A percentile compares a stretch with the other conserved stretches of the same genome.
Conservation (phyloP, 2,888 invertebrate genomes). For the Muschampia plurimacula region DNA sequence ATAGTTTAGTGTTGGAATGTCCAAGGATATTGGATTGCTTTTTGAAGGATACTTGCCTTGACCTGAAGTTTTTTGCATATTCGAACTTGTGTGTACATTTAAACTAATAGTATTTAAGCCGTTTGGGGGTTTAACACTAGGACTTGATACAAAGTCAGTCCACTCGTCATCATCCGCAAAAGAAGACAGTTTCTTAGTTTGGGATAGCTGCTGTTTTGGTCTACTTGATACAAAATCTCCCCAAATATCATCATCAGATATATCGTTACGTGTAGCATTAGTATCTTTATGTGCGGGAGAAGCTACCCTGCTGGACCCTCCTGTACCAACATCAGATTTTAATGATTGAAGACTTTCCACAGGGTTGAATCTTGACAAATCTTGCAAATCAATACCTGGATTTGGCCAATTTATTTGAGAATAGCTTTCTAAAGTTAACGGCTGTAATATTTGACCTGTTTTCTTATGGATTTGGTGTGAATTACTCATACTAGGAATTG, state of each 20-base stretch:
- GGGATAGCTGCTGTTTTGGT: conserved; percentile 62
- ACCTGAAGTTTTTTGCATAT: conserved; percentile 64
- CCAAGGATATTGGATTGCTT: conserved; percentile 65
- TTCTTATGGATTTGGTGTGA: conserved; percentile 60
- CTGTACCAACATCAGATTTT: conserved; percentile 67
- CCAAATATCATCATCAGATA: conserved; percentile 85
- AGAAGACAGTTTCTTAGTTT: conserved; percentile 59
- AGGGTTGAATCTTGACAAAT: conserved; percentile 80
- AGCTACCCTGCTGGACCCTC: conserved; percentile 64
- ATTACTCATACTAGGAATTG: conserved; percentile 50
- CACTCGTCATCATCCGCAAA: conserved; percentile 79
- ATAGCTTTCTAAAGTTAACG: conserved; percentile 78
- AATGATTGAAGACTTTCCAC: conserved; percentile 77
- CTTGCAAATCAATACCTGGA: conserved; percentile 84
- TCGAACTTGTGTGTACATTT: conserved; percentile 77
- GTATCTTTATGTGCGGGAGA: conserved; percentile 69
- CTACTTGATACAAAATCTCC: conserved; percentile 86
- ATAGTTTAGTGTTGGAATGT: conserved; percentile 77
- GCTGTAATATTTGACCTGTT: conserved; percentile 78
- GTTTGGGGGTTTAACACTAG: conserved; percentile 73
- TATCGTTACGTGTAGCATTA: conserved; percentile 53
- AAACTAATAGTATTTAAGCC: conserved; percentile 80
- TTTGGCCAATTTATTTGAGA: conserved; percentile 88
- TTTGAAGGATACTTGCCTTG: conserved; percentile 60
- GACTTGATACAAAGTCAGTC: conserved; percentile 81